Base-by-base conservation (phyloP, 1,140 invertebrate species). In the Ceratosolen solmsi region DNA sequence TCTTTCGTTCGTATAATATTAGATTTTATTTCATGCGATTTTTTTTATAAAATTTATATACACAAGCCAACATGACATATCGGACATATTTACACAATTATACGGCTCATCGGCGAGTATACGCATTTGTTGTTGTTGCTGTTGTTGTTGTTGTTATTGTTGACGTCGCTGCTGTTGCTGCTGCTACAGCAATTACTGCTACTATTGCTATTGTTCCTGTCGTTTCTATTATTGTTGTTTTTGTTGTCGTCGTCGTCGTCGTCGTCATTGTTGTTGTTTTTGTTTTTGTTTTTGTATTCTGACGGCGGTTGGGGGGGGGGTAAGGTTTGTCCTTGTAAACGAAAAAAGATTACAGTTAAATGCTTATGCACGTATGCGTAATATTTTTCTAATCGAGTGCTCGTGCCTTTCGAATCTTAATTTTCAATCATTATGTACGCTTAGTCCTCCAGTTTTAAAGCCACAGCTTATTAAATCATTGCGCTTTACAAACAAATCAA, bases 41-140 rank as follows among this genome's bases (percentile, higher is more conserved):
- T 49, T 54, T 22, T 54, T 2, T 81, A 54, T 54, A 75, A 25
- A 80, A 70, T 81, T 75, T 58, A 51, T 82, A 77, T 82, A 60
- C 75, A 75, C 60, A 82, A 70, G 49, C 58, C 30, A 81, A 68
- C 60, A 30, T 75, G 30, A 20, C n/a, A 56, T 81, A 51, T 76
- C 27, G 20, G 80, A 76, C 38, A 70, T 82, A 82, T 82, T 70
- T 82, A 82, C 80, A 82, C 80, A 82, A 81, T 72, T 46, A n/a
- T n/a, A n/a, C 60, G 36, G 20, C 65, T 51, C 38, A 22, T 54
- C 36, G 20, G 20, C 30, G 30, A 51, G 38, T 9, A 54, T 27
- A 51, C 76, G 46, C 49, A 25, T 49, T 56, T n/a, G n/a, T n/a
- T n/a, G n/a, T n/a, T n/a, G n/a, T n/a, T n/a, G n/a, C n/a, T n/a